Evolutionary conservation across 2,797 vertebrate species (phyloP).

Genomic region (Coregonus sp.): DNA sequence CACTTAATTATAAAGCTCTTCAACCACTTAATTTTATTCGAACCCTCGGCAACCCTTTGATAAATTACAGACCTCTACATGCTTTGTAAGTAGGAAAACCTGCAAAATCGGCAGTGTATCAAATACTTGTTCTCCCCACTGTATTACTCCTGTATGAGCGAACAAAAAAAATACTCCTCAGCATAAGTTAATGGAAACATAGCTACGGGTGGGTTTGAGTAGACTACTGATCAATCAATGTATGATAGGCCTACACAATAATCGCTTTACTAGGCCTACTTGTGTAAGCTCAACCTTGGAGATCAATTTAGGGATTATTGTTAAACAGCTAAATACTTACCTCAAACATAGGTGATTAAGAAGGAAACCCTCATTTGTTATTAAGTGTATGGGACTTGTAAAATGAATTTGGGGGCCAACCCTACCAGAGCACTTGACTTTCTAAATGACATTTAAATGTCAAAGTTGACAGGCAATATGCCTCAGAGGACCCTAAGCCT

Average conservation of each 20-base stretch:
- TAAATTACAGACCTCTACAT: no score
- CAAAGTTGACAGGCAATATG: constrained; percentile 4
- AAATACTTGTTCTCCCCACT: no score
- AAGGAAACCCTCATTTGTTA: background rate
- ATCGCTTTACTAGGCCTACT: background rate
- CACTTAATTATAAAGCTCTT: no score
- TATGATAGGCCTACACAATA: background rate
- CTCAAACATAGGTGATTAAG: background rate
- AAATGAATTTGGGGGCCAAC: background rate
- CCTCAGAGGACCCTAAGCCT: background rate
- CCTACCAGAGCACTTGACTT: background rate
- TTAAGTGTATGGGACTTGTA: background rate
- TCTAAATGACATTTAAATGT: constrained; percentile 6
- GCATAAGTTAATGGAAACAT: background rate
- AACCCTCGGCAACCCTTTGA: no score
- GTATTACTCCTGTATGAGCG: no score
- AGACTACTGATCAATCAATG: background rate
- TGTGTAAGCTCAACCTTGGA: background rate
- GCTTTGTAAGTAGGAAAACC: no score
- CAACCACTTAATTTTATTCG: no score
- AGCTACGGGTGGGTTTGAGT: background rate
- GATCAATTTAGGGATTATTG: background rate
- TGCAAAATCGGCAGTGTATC: no score
- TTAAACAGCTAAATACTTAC: background rate
- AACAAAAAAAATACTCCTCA: background rate